Evolutionary conservation across 2,113 vertebrate genomes (phyloP), one percentile per base, ranked within the genome.

Genomic region (Petroica traversi): DNA sequence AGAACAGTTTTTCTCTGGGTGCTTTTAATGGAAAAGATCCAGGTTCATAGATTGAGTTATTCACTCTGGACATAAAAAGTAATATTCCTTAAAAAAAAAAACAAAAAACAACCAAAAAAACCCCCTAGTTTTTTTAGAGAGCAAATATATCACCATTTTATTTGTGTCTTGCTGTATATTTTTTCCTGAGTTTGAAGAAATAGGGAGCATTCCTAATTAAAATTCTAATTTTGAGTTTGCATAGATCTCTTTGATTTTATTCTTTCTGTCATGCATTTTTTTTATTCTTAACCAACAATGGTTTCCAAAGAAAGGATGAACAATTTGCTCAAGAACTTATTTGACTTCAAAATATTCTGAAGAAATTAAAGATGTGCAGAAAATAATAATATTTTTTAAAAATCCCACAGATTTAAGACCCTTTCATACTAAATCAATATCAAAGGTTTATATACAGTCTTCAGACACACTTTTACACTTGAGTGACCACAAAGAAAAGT

Each of bases 21-120:
- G 19, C 6, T 59, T 75, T 36, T 33, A 52, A 23, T 45, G 40
- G 31, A 49, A 52, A 18, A 68, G 18, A 8, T 36, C 1, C 7
- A 36, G 2, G 3, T n/a, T 66, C 15, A 28, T 9, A 51, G 23
- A 29, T 6, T n/a, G n/a, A 67, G 19, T 40, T 88, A 40, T 14
- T 80, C 6, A 24, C 6, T 24, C 12, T 5, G 3, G 17, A 20
- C 4, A 29, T 67, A 74, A 68, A 4, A 0, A 9, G 5, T 36
- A 12, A 14, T 8, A 19, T 6, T 45, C 28, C 38, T 72, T 26
- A 24, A 24, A 68, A 83, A 51, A n/a, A 51, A 5, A n/a, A n/a
- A n/a, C n/a, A n/a, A n/a, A n/a, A n/a, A n/a, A n/a, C n/a, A n/a
- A n/a, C n/a, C n/a, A n/a, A n/a, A n/a, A n/a, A n/a, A n/a, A n/a